Evolutionary conservation across 1,140 invertebrate species (phyloP), one percentile per base, ranked within the genome.

Genomic region (Macrocentrus cingulum): DNA sequence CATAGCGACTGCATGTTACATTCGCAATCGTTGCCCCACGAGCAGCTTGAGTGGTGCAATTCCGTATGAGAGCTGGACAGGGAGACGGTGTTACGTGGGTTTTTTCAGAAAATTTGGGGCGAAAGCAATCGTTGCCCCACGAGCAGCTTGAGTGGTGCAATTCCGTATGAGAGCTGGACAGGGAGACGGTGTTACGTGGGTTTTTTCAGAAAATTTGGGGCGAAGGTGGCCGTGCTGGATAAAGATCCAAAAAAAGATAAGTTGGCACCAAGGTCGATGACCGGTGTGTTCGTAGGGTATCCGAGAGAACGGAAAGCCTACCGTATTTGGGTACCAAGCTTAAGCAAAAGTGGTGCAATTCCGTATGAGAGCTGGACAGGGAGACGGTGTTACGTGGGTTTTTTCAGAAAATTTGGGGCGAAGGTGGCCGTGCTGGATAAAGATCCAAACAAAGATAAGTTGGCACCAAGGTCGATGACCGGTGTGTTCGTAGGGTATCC

Each of bases 181-280:
- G 22, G 22, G 11, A 48, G 13, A 25, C 2, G 7, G 11, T 18
- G 13, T 11, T 25, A 48, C 16, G n/a, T 48, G 11, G 19, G 13
- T 23, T 25, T 25, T 9, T 23, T 48, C 11, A 48, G 9, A 25
- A 25, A 48, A 13, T 48, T 48, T 48, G 20, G 19, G 11, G 23
- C 45, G 1, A 41, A 53, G 32, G 69, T 66, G 11, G 64, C 63
- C 41, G 62, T 64, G 18, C 55, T 56, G 20, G 62, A 58, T 4
- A 54, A 69, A 22, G 52, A 61, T 32, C 64, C 66, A 45, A 63
- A 61, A 13, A 56, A 64, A 50, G 53, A 20, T 16, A 72, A 72
- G 56, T 57, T 66, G 11, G 59, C 64, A 1, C 20, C 23, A 7
- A n/a, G 45, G 1, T 23, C 45, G 2, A 8, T 48, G 22, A 48